Base-by-base conservation (phyloP, 2,797 vertebrate species). In the Eulemur albifrons region DNA sequence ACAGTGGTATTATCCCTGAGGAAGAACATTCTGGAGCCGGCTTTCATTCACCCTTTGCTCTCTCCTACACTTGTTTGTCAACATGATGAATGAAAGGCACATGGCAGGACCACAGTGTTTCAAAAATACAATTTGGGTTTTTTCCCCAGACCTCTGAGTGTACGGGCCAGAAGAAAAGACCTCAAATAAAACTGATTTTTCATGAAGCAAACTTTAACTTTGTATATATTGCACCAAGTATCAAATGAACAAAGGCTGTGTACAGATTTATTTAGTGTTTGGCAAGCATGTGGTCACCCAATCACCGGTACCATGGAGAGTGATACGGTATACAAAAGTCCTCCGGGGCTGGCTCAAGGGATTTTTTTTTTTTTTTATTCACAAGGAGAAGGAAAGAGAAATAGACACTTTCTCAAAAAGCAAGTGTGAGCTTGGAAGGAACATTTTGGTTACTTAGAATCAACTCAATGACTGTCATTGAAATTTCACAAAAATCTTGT, bases 1-100 rank as follows among this genome's bases (percentile, higher is more conserved):
- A 1, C 23, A 10, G 14, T 11, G 35, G 54, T 1, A 5, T 8
- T 0, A 17, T 69, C 59, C 20, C 48, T 1, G 5, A 14, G 30
- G n/a, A 73, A 50, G 67, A 85, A 57, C 81, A 21, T 82, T 77
- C 86, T 73, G 48, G 52, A 72, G 43, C 32, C 75, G 54, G 40
- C 7, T 35, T 70, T 80, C 40, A 15, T 57, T 75, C 40, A 20
- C 32, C 65, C 27, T 79, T 32, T 75, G 30, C 70, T 32, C 6
- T 50, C 67, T 48, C 72, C 12, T 13, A 35, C 27, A 14, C 32
- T 50, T 54, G 13, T 54, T 65, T 54, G n/a, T 69, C 61, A 82
- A 38, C 40, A 1, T 4, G 11, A 43, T 32, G n/a, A 82, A 17
- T 48, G 43, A 83, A 32, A 83, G 43, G 25, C 30, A 17, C n/a